phyloP scores from a whole-genome alignment of 2,888 invertebrate species.

The Maniola hyperantus region DNA sequence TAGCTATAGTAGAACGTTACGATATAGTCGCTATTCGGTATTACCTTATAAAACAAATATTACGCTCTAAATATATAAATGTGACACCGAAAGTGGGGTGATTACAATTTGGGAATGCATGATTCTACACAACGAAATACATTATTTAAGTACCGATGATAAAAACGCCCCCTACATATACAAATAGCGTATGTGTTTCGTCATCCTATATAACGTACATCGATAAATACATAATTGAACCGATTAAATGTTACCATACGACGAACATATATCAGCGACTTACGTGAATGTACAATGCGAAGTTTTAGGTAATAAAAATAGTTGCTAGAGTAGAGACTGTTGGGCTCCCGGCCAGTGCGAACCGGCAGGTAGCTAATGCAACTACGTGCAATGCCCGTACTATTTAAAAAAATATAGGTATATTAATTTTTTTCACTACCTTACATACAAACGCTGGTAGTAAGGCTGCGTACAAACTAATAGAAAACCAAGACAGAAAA shows the following conservation, averaged over 20 bases:
- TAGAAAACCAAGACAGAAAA: neutral
- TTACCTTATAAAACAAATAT: slow-evolving; percentile 76
- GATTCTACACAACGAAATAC: slow-evolving; percentile 77
- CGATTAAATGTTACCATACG: slow-evolving; percentile 41
- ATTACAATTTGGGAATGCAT: slow-evolving; percentile 81
- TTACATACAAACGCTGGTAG: neutral
- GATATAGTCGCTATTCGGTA: slow-evolving; percentile 67
- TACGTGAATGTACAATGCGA: slow-evolving; percentile 44
- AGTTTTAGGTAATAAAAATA: slow-evolving; percentile 79
- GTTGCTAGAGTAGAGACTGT: slow-evolving; percentile 47
- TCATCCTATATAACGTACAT: slow-evolving; percentile 51
- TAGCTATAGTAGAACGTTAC: slow-evolving; percentile 65
- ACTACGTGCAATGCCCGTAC: neutral
- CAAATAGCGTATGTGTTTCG: slow-evolving; percentile 64
- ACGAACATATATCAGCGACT: slow-evolving; percentile 44
- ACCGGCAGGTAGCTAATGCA: slow-evolving; percentile 24
- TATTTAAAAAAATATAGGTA: neutral
- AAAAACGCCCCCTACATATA: slow-evolving; percentile 69
- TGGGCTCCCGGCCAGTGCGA: slow-evolving; percentile 25
- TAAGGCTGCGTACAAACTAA: neutral
- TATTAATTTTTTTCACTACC: neutral
- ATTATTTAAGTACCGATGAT: slow-evolving; percentile 79
- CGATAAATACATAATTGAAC: slow-evolving; percentile 52
- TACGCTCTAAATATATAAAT: slow-evolving; percentile 76
- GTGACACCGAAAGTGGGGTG: slow-evolving; percentile 73